These are phyloP conservation scores for Spea bombifrons DNA, from an alignment of 2,113 vertebrate genomes.

Conservation along the genomic window DNA sequence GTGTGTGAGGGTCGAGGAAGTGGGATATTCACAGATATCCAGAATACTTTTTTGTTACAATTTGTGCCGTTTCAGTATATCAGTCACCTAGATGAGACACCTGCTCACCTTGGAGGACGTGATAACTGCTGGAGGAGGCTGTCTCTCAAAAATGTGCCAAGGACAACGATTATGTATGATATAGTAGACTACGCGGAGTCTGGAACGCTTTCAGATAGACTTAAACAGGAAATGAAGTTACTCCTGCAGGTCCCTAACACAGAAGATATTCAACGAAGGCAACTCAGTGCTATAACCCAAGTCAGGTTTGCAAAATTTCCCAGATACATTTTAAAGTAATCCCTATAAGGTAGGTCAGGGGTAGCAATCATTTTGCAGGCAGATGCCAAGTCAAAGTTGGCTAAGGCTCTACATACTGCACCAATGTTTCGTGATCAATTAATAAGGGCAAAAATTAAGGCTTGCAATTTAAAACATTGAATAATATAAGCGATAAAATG, in stretches of 20 bases:
- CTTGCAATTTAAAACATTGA: no score
- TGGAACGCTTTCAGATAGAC: conserved; percentile 52
- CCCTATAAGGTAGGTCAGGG: no score
- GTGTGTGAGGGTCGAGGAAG: not conserved
- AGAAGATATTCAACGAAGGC: conserved; percentile 49
- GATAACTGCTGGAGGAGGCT: conserved; percentile 66
- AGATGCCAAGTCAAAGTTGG: no score
- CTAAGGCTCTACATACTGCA: no score
- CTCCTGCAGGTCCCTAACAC: conserved; percentile 54
- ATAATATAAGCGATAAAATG: no score
- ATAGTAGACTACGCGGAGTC: conserved; percentile 58
- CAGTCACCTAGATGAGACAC: conserved; percentile 62
- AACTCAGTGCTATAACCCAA: conserved; percentile 53
- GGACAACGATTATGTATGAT: conserved; percentile 55
- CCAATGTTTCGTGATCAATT: no score
- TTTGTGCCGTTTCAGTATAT: conserved; percentile 51
- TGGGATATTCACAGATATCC: no score
- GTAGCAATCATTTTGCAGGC: no score
- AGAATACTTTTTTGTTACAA: no score
- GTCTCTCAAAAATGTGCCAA: conserved; percentile 57
- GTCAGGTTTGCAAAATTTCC: conserved; percentile 54
- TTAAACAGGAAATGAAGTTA: conserved; percentile 57
- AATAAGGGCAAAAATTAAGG: no score
- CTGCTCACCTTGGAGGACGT: conserved; percentile 59
- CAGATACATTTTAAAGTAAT: no score